These are phyloP conservation scores for Taeniopygia guttata DNA, from an alignment of 2,797 vertebrate species.

Conservation along the genomic window DNA sequence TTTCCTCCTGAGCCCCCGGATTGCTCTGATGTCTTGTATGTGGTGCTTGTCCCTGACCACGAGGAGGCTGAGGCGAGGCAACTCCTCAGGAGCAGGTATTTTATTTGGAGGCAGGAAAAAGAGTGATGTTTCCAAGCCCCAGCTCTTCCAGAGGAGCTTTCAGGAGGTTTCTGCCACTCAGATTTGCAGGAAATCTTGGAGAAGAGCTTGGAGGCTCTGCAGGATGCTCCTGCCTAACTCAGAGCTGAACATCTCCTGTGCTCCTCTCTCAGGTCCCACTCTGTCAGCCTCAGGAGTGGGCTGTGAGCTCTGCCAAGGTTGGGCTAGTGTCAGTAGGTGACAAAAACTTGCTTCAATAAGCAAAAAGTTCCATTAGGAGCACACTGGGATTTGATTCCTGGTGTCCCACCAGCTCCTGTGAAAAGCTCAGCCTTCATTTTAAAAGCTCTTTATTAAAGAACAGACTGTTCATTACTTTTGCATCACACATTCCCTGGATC, in stretches of 20 bases:
- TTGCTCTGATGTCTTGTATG: not conserved
- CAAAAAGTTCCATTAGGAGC: not conserved
- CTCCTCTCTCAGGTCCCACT: not conserved
- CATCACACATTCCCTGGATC: accelerated
- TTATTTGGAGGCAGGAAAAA: not conserved
- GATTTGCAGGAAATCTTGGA: not conserved
- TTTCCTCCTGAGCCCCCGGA: not conserved
- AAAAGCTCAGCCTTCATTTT: not conserved
- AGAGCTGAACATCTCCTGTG: not conserved
- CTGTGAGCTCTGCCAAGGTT: not conserved
- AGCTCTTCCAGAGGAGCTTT: not conserved
- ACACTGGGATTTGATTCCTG: not conserved
- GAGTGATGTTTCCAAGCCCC: not conserved
- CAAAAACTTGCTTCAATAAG: not conserved
- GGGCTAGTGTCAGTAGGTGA: not conserved
- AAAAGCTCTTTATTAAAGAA: not conserved
- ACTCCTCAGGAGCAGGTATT: not conserved
- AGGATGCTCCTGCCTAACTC: not conserved
- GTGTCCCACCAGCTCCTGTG: not conserved
- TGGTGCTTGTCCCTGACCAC: accelerated
- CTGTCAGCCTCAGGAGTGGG: not conserved
- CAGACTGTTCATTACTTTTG: not conserved
- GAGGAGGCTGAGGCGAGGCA: not conserved
- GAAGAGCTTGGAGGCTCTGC: not conserved
- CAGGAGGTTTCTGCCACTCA: not conserved